Evolutionary conservation across 2,888 invertebrate species (phyloP).

Genomic region (Athripsodes cinereus): DNA sequence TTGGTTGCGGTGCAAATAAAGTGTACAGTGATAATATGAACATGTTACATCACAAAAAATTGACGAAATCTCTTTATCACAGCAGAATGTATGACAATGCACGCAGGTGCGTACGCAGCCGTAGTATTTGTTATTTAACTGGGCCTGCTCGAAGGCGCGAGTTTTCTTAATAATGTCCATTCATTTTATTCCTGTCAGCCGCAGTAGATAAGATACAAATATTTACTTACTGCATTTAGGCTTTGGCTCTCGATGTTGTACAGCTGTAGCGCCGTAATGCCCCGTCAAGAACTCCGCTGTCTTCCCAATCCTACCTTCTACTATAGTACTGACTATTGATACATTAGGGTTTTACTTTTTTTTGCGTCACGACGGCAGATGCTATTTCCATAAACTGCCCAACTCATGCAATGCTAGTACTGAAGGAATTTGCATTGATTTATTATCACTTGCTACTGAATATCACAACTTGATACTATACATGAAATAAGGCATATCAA

Average conservation of each 20-base stretch:
- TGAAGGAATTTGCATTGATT: too few relatives aligned
- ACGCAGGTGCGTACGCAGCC: slow-evolving; percentile 97
- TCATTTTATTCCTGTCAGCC: slow-evolving; percentile 43
- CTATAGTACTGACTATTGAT: too few relatives aligned
- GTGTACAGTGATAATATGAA: slow-evolving; percentile 46
- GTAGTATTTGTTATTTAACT: slow-evolving; percentile 80
- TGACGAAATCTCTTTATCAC: slow-evolving; percentile 41
- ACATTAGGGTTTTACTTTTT: too few relatives aligned
- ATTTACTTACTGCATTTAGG: slow-evolving; percentile 7
- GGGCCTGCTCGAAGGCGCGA: slow-evolving; percentile 67
- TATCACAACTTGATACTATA: too few relatives aligned
- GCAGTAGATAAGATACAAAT: slow-evolving; percentile 18
- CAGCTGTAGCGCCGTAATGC: too few relatives aligned
- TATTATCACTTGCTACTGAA: too few relatives aligned
- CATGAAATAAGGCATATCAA: too few relatives aligned
- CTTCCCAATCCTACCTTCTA: too few relatives aligned
- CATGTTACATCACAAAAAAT: slow-evolving; percentile 49
- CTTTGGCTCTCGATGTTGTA: neutral
- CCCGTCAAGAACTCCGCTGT: too few relatives aligned
- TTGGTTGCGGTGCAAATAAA: slow-evolving; percentile 42
- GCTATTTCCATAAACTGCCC: too few relatives aligned
- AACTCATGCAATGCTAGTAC: too few relatives aligned
- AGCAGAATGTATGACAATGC: slow-evolving; percentile 42
- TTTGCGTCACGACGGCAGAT: too few relatives aligned
- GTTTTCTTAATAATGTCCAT: slow-evolving; percentile 33